These are phyloP conservation scores for Carduelis carduelis DNA, from an alignment of 2,797 vertebrate species.

Conservation along the genomic window DNA sequence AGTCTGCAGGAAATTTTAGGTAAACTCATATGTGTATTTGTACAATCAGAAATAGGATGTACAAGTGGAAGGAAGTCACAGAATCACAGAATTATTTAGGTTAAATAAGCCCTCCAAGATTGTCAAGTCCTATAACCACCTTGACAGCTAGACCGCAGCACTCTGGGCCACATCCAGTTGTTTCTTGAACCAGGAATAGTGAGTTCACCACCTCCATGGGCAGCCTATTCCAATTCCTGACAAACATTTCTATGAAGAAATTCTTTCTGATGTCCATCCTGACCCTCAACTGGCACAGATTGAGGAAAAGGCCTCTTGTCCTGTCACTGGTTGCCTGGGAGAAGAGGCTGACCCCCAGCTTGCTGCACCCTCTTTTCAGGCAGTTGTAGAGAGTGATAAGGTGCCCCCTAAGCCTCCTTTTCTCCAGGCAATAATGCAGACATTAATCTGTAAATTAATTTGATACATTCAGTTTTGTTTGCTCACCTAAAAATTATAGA, in stretches of 20 bases:
- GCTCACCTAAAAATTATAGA: not conserved
- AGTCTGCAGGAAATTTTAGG: not conserved
- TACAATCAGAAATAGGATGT: not conserved
- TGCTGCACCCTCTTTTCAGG: not conserved
- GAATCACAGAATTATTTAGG: not conserved
- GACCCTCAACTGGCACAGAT: not conserved
- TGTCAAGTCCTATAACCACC: not conserved
- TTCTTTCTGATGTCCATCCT: not conserved
- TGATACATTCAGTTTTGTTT: not conserved
- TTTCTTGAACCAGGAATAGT: not conserved
- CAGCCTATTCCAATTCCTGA: not conserved
- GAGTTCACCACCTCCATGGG: not conserved
- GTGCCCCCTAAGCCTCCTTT: not conserved
- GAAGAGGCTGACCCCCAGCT: accelerated
- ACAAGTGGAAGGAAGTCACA: not conserved
- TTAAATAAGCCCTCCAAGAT: not conserved
- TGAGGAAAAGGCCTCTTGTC: accelerated
- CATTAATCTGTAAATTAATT: not conserved
- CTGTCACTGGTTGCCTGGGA: not conserved
- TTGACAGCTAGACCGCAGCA: not conserved
- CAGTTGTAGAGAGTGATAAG: not conserved
- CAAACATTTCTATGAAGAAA: not conserved
- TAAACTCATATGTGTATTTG: not conserved
- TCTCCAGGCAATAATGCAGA: not conserved
- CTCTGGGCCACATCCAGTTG: accelerated